Evolutionary conservation across 2,797 vertebrate genomes (phyloP).

Genomic region (Pipistrellus pygmaeus): DNA sequence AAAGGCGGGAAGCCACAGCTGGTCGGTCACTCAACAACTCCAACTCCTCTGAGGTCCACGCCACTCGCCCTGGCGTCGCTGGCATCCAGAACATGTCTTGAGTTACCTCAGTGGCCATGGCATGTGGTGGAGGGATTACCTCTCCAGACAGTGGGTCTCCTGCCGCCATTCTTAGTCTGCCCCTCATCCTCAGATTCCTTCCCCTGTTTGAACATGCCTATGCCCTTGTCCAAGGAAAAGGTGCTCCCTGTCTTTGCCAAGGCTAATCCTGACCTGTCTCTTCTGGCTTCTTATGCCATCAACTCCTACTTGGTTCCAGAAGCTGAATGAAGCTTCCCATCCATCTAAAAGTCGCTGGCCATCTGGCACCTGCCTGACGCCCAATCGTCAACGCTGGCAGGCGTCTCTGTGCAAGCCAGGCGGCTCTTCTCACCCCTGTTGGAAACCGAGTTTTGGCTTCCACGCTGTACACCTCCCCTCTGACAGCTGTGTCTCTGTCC

Average conservation of each 20-base stretch:
- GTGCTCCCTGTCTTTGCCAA: neutral
- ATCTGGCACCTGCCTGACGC: neutral
- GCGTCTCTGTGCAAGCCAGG: neutral
- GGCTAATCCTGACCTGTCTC: neutral
- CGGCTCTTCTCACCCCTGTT: fast-evolving
- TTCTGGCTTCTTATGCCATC: neutral
- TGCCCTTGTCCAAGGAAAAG: neutral
- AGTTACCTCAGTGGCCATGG: neutral
- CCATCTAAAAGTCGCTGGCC: neutral
- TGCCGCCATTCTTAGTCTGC: neutral
- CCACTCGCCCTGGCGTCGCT: fast-evolving
- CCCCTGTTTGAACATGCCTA: neutral
- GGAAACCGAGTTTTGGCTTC: neutral
- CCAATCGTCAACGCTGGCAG: neutral
- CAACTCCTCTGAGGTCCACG: neutral
- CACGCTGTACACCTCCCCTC: too few relatives aligned
- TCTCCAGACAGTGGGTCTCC: neutral
- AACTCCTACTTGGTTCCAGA: neutral
- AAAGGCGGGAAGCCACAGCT: neutral
- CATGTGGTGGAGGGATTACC: neutral
- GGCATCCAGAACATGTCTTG: neutral
- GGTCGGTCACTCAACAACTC: neutral
- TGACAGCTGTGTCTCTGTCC: neutral
- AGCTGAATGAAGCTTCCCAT: neutral
- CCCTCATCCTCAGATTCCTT: neutral